phyloP scores from a whole-genome alignment of 2,113 vertebrate genomes.

The Salvelinus sp. region DNA sequence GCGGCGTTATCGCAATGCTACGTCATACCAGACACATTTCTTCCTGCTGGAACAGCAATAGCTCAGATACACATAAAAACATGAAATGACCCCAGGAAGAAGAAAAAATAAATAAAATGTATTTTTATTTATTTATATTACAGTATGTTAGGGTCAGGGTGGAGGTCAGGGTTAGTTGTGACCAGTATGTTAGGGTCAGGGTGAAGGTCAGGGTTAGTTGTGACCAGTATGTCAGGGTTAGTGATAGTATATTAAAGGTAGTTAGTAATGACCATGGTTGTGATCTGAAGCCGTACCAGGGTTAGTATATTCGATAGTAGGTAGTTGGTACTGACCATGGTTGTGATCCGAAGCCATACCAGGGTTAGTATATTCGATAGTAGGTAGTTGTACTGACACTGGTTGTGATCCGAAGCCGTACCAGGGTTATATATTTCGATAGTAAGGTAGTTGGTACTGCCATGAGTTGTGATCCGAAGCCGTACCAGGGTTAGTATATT shows the following conservation, averaged over 20 bases:
- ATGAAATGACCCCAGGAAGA: too few relatives aligned
- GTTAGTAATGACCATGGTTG: conserved; percentile 85
- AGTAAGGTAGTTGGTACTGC: conserved; percentile 60
- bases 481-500: conserved; percentile 63
- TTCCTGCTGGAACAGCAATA: too few relatives aligned
- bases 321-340: conserved; percentile 79
- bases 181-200: too few relatives aligned
- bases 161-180: too few relatives aligned
- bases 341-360: conserved; percentile 89
- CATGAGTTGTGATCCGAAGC: conserved; percentile 91
- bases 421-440: background rate
- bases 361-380: background rate
- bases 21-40: too few relatives aligned
- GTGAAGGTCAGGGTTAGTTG: too few relatives aligned
- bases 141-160: too few relatives aligned
- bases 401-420: conserved; percentile 18
- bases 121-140: too few relatives aligned
- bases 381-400: conserved; percentile 71
- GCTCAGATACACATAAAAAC: too few relatives aligned
- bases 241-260: background rate
- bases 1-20: too few relatives aligned
- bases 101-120: too few relatives aligned
- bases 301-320: background rate
- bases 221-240: background rate
- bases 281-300: conserved; percentile 64